Evolutionary conservation across 2,888 invertebrate species (phyloP).

Genomic region (Deroplatys truncata): DNA sequence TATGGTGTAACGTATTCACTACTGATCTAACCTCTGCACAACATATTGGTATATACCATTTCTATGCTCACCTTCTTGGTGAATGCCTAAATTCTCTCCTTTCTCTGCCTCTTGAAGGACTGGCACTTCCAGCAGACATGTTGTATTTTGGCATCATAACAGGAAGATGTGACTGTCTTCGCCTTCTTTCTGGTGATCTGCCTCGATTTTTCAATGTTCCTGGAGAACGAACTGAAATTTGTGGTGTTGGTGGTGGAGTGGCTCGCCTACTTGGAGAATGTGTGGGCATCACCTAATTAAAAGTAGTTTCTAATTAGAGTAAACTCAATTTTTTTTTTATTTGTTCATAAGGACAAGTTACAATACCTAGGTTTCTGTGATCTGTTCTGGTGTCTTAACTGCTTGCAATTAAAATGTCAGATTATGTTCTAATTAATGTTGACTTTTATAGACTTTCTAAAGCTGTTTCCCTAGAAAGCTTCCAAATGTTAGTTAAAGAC

Average conservation of each 20-base stretch:
- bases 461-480: no score
- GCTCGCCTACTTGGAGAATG: slow-evolving; percentile 7
- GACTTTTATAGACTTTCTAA: no score
- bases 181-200: slow-evolving; percentile 5
- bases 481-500: no score
- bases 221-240: slow-evolving; percentile 15
- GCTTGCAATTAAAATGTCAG: no score
- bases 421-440: no score
- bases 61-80: slow-evolving; percentile 2
- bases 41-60: neutral
- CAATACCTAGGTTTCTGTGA: no score
- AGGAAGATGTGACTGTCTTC: neutral
- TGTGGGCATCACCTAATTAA: neutral
- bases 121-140: neutral
- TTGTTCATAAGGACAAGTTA: no score
- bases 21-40: no score
- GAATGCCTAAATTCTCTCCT: slow-evolving; percentile 18
- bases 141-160: neutral
- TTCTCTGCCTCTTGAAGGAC: neutral
- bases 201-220: neutral
- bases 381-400: no score
- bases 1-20: no score
- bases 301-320: neutral
- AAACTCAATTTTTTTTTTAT: no score
- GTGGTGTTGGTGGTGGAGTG: neutral